Percentiles rank a stretch among this genome's conserved stretches.
phyloP scores from a whole-genome alignment of 2,888 invertebrate species.

The Nephrotoma guestfalica region DNA sequence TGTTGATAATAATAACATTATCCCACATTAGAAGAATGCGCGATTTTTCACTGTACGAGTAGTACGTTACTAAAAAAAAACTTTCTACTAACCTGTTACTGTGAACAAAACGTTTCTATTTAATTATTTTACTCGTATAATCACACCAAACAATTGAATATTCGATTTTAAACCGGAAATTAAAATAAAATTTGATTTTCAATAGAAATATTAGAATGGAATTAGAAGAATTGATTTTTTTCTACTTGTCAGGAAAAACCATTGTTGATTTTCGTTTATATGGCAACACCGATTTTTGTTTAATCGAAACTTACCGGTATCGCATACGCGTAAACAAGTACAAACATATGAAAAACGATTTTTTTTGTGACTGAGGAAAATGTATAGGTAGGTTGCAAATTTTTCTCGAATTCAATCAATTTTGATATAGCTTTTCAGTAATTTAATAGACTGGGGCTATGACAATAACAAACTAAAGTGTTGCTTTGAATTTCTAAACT shows the following conservation, averaged over 20 bases:
- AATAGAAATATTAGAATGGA: background rate
- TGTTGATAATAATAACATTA: background rate
- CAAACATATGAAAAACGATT: no score
- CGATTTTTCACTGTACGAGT: background rate
- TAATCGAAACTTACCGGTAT: background rate
- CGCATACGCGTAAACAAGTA: no score
- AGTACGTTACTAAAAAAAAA: background rate
- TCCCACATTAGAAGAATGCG: background rate
- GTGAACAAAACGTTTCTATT: background rate
- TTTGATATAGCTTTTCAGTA: no score
- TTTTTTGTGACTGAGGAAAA: no score
- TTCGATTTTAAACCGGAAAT: background rate
- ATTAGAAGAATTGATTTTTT: background rate
- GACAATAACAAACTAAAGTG: no score
- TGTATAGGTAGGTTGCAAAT: no score
- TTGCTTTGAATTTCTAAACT: no score
- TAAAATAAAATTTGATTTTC: background rate
- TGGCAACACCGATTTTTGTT: background rate
- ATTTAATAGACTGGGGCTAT: no score
- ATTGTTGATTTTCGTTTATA: background rate
- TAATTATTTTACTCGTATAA: background rate
- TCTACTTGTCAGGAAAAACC: background rate
- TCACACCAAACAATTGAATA: background rate
- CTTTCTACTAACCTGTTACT: background rate
- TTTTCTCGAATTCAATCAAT: no score